phyloP scores from a whole-genome alignment of 2,113 vertebrate species.

The Heteronetta atricapilla region DNA sequence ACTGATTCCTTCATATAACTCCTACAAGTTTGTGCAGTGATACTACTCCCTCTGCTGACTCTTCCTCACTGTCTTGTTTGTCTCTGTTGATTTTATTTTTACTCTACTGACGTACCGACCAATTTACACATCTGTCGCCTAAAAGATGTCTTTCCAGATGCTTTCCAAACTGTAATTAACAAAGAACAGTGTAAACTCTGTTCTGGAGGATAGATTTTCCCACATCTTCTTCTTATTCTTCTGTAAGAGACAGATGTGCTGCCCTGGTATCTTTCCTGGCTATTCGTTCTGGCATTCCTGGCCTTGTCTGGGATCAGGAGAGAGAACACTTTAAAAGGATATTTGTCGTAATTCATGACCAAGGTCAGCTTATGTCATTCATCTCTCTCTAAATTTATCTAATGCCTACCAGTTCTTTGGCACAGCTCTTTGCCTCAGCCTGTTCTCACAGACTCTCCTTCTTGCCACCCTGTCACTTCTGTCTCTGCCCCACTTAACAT shows the following conservation, averaged over 20 bases:
- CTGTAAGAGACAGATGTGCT: not conserved
- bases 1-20: not conserved
- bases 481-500: fast-evolving
- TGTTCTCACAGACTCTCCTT: not conserved
- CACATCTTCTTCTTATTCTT: not conserved
- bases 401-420: not conserved
- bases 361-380: not conserved
- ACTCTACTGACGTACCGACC: not conserved
- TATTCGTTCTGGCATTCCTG: not conserved
- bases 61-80: not conserved
- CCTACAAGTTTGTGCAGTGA: not conserved
- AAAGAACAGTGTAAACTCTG: not conserved
- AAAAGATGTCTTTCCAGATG: not conserved
- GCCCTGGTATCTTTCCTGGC: not conserved
- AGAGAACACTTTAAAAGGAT: not conserved
- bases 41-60: not conserved
- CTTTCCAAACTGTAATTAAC: not conserved
- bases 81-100: not conserved
- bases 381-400: not conserved
- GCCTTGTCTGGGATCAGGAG: not conserved
- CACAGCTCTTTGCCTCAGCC: not conserved
- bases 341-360: not conserved
- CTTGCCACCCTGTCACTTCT: not conserved
- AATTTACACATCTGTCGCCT: not conserved
- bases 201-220: not conserved